These are phyloP conservation scores for Cuniculus paca DNA, from an alignment of 2,797 vertebrate species.

Conservation along the genomic window DNA sequence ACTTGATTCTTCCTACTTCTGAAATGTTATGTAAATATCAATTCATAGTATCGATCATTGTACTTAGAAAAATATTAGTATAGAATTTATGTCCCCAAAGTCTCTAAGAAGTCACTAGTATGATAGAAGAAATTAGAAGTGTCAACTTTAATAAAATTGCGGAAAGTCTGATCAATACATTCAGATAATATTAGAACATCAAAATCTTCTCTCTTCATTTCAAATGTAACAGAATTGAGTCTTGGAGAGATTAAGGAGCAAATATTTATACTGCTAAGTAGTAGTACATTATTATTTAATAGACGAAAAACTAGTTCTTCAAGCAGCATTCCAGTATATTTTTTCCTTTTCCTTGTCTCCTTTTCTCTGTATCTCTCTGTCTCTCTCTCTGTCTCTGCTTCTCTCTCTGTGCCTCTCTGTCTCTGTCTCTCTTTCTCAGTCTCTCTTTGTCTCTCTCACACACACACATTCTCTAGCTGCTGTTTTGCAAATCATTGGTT, in stretches of 20 bases:
- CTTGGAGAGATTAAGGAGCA: too few species aligned
- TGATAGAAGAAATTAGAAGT: neutral
- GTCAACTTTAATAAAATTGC: neutral
- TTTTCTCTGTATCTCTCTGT: fast-evolving
- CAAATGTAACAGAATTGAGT: neutral
- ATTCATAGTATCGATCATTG: neutral
- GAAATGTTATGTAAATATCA: neutral
- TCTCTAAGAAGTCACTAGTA: neutral
- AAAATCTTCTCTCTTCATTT: neutral
- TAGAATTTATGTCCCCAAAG: neutral
- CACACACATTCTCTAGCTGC: neutral
- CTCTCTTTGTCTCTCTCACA: neutral
- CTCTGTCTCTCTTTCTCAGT: neutral
- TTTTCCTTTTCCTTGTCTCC: neutral
- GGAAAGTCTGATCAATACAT: neutral
- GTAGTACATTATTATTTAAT: neutral
- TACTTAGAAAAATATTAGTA: neutral
- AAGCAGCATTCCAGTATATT: neutral
- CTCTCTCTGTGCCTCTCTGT: fast-evolving
- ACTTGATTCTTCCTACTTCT: neutral
- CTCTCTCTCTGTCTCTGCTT: neutral
- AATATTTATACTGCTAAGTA: neutral
- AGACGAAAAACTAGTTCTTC: neutral
- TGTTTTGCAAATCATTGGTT: neutral
- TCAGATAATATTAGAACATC: neutral